Conservation (phyloP, 2,888 invertebrate genomes). For the Caenorhabditis wallacei region DNA sequence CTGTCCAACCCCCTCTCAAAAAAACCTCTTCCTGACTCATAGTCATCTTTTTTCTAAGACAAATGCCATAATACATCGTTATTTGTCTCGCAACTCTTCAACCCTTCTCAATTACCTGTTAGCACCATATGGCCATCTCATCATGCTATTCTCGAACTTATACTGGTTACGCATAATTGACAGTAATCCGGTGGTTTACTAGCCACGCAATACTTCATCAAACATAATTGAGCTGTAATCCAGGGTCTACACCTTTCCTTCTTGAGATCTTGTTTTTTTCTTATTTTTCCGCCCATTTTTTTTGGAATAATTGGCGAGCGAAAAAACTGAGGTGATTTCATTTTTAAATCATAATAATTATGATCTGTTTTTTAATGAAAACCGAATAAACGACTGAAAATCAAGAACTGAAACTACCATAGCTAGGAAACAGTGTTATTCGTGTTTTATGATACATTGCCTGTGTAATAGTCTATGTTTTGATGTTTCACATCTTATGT, state of each 20-base stretch:
- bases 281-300: background rate
- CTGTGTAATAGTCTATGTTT: conserved; percentile 52
- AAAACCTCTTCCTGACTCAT: conserved; percentile 35
- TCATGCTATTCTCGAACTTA: conserved; percentile 55
- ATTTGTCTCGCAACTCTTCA: conserved; percentile 48
- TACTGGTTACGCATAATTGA: conserved; percentile 61
- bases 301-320: conserved; percentile 22
- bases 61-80: conserved; percentile 21
- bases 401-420: conserved; percentile 6
- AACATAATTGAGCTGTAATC: conserved; percentile 43
- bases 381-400: background rate
- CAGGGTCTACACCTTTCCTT: background rate
- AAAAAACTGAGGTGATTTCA: background rate
- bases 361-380: background rate
- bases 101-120: conserved; percentile 52
- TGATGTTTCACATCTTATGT: conserved; percentile 24
- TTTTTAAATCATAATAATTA: background rate
- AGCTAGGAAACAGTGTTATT: conserved; percentile 3
- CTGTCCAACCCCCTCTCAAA: background rate
- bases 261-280: conserved; percentile 12
- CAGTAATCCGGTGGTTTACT: conserved; percentile 45
- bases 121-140: conserved; percentile 48
- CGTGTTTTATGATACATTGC: conserved; percentile 35
- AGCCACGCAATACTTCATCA: conserved; percentile 21
- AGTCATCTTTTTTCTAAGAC: background rate